These are phyloP conservation scores for Drosophila quadrilineata DNA, from an alignment of 1,140 invertebrate genomes.

Conservation along the genomic window DNA sequence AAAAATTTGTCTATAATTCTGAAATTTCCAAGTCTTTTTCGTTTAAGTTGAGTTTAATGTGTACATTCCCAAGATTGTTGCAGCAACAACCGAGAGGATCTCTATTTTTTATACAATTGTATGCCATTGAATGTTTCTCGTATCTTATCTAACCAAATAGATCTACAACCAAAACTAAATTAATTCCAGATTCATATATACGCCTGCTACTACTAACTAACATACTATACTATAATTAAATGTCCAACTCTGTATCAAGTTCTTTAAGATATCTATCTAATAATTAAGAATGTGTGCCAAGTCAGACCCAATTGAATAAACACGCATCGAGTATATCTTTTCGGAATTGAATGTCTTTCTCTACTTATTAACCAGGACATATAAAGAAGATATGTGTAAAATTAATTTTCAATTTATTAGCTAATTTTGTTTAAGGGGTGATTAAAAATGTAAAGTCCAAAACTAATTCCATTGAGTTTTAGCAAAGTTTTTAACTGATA, in stretches of 20 bases:
- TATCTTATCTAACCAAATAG: slow-evolving; percentile 2
- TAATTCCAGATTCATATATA: slow-evolving; percentile 8
- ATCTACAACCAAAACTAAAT: slow-evolving; percentile 3
- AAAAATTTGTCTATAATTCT: not conserved
- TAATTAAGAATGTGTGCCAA: slow-evolving; percentile 45
- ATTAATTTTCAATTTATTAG: not conserved
- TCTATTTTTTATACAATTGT: no score
- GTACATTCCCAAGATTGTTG: slow-evolving; percentile 3
- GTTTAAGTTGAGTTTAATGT: slow-evolving; percentile 8
- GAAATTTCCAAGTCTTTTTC: not conserved
- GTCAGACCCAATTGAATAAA: slow-evolving; percentile 18
- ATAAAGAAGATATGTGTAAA: no score
- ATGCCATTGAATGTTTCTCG: not conserved
- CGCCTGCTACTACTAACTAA: slow-evolving; percentile 3
- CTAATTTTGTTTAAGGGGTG: no score
- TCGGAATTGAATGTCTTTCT: not conserved
- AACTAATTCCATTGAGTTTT: no score
- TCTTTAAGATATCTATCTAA: slow-evolving; percentile 34
- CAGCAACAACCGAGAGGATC: not conserved
- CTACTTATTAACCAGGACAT: no score
- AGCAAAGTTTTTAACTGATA: no score
- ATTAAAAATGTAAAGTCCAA: no score
- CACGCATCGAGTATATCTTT: slow-evolving; percentile 10
- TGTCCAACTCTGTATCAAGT: slow-evolving; percentile 19
- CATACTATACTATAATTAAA: slow-evolving; percentile 8